phyloP scores from a whole-genome alignment of 2,888 invertebrate species.

The Ectemnius continuus region DNA sequence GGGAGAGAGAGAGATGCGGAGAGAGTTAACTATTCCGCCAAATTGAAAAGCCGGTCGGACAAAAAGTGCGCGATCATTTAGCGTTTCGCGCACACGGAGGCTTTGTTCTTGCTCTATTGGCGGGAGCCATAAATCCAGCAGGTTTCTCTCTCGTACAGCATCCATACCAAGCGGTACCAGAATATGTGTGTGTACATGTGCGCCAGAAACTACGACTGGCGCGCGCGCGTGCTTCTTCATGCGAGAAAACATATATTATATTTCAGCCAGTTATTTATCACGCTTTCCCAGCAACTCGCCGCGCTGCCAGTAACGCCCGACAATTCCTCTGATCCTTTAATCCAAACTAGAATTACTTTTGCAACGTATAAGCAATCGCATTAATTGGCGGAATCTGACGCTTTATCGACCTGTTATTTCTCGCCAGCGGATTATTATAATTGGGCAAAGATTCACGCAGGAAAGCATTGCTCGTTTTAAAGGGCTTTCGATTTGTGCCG shows the following conservation, averaged over 20 bases:
- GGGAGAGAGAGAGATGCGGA: too few relatives aligned
- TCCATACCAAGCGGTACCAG: background rate
- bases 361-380: too few relatives aligned
- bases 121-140: slow-evolving; percentile 1
- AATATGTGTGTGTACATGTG: background rate
- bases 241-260: background rate
- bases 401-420: too few relatives aligned
- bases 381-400: too few relatives aligned
- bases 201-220: background rate
- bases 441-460: too few relatives aligned
- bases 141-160: background rate
- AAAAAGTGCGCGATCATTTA: background rate
- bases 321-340: too few relatives aligned
- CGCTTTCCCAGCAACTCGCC: too few relatives aligned
- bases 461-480: too few relatives aligned
- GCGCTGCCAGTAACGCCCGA: too few relatives aligned
- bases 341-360: too few relatives aligned
- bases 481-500: too few relatives aligned
- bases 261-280: background rate
- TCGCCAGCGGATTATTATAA: too few relatives aligned
- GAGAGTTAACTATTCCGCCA: slow-evolving; percentile 2
- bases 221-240: background rate
- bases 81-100: background rate
- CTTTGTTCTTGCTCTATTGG: slow-evolving; percentile 6
- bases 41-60: background rate